Base-by-base conservation (phyloP, 1,140 invertebrate species). In the Ditylenchus dipsaci region DNA sequence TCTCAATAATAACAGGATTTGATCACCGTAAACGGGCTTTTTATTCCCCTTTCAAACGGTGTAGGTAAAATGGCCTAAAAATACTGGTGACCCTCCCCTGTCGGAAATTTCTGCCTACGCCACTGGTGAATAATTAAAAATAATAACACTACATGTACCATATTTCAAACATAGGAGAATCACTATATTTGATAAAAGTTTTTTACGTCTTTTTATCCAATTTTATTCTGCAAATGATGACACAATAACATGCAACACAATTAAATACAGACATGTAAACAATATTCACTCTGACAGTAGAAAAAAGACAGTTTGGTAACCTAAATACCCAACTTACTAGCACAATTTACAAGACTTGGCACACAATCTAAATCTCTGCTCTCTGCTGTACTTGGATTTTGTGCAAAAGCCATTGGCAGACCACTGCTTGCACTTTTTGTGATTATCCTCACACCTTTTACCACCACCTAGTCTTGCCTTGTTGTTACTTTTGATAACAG, bases 271-370 rank as follows among this genome's bases (percentile, higher is more conserved):
- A 45, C 43, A 45, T 45, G n/a, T 45, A 11, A n/a, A 45, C 43
- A 45, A 45, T 13, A n/a, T 11, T 45, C 43, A n/a, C n/a, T n/a
- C n/a, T n/a, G n/a, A n/a, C 43, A 13, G 43, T 13, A 45, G 11
- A 45, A 45, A 13, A 45, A 45, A 13, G n/a, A 45, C n/a, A n/a
- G n/a, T n/a, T 45, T 13, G 11, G n/a, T 13, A 45, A 45, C 11
- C 43, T 11, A 45, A 45, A 26, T 53, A 17, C 49, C 8, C n/a
- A 21, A 53, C 3, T 19, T 19, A 19, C 23, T 26, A 53, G 29
- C 59, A 61, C 29, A 61, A 61, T 8, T 61, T 43, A 30, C 59
- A 61, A 26, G 59, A 61, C 29, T 61, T 61, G 29, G 59, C 29
- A 61, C 59, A 61, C 19, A 61, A n/a, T 30, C 59, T 19, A 61